A percentile compares a stretch with the other conserved stretches of the same genome.
These are phyloP conservation scores for Cephonodes hylas DNA, from an alignment of 2,888 invertebrate species.

Conservation along the genomic window DNA sequence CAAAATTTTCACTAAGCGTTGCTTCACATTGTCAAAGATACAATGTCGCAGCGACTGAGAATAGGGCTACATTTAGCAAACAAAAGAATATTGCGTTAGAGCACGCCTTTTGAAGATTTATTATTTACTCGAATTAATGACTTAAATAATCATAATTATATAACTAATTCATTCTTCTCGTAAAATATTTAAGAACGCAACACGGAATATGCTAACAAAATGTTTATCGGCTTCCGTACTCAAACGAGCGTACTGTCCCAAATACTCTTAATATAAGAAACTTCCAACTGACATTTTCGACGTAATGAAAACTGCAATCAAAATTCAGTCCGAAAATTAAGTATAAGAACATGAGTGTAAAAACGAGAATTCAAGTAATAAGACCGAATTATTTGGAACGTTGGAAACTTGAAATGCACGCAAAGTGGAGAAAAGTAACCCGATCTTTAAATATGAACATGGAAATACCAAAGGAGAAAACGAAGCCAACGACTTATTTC, in stretches of 20 bases:
- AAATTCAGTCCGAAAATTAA: background rate
- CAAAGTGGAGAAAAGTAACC: background rate
- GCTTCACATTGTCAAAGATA: slow-evolving; percentile 41
- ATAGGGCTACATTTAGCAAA: background rate
- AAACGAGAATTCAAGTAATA: background rate
- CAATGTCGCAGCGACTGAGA: slow-evolving; percentile 38
- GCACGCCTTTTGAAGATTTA: too few relatives aligned
- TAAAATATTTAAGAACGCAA: too few relatives aligned
- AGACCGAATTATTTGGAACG: background rate
- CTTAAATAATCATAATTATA: too few relatives aligned
- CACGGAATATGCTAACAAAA: too few relatives aligned
- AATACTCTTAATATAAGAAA: background rate
- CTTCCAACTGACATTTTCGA: background rate
- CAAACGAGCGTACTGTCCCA: background rate
- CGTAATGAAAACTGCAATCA: background rate
- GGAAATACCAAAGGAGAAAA: slow-evolving; percentile 3
- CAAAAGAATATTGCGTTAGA: background rate
- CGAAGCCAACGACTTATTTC: background rate
- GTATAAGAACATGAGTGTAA: background rate
- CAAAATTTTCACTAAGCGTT: slow-evolving; percentile 52
- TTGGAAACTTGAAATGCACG: background rate
- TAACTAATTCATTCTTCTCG: too few relatives aligned
- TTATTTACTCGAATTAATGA: too few relatives aligned
- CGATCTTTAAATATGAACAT: background rate
- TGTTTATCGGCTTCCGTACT: background rate